These are phyloP conservation scores for Heliothis virescens DNA, from an alignment of 1,140 invertebrate genomes.

Conservation along the genomic window DNA sequence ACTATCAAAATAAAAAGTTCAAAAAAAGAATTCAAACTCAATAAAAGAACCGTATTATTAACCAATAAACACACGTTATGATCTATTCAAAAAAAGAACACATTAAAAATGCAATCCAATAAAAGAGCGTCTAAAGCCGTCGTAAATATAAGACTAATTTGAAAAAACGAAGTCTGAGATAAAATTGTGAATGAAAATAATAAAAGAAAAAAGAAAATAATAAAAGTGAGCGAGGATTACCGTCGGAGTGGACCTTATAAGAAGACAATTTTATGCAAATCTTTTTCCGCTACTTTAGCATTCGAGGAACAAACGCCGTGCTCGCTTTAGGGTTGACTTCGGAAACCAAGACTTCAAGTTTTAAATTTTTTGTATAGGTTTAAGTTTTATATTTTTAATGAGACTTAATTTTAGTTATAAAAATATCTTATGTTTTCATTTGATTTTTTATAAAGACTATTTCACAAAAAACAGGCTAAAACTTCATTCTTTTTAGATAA, in stretches of 20 bases:
- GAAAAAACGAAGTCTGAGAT: conserved; percentile 40
- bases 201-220: conserved; percentile 50
- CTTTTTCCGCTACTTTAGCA: conserved; percentile 79
- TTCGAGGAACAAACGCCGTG: conserved; percentile 68
- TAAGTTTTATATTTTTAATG: background rate
- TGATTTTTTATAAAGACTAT: too few species aligned
- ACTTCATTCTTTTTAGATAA: too few species aligned
- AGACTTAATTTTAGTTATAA: too few species aligned
- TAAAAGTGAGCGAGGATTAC: conserved; percentile 54
- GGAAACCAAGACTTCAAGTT: background rate
- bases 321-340: conserved; percentile 60
- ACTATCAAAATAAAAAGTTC: background rate
- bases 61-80: conserved; percentile 20
- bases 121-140: conserved; percentile 19
- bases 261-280: conserved; percentile 82
- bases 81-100: conserved; percentile 27
- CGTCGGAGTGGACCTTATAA: conserved; percentile 66
- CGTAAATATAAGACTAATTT: conserved; percentile 47
- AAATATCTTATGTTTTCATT: too few species aligned
- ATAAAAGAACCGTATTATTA: background rate
- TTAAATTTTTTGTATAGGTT: background rate
- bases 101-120: conserved; percentile 1
- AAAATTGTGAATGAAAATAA: conserved; percentile 40
- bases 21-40: background rate
- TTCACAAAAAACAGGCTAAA: background rate